These are phyloP conservation scores for Diaphora mendica DNA, from an alignment of 2,888 invertebrate species.

Conservation along the genomic window DNA sequence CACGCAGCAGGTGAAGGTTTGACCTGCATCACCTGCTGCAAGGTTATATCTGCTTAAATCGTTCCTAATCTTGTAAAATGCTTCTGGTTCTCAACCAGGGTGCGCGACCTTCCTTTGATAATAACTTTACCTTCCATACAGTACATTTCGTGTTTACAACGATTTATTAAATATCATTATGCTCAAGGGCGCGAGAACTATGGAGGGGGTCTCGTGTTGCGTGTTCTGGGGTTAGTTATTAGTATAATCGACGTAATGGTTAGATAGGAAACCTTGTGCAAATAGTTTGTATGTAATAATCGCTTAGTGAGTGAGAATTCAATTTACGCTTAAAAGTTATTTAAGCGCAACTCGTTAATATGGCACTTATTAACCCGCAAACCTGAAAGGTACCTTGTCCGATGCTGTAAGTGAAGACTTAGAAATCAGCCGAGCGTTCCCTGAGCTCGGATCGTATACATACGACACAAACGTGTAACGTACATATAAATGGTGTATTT, in stretches of 20 bases:
- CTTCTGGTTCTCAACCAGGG: neutral
- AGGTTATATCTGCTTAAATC: neutral
- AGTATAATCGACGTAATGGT: constrained; percentile 10
- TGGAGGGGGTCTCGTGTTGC: neutral
- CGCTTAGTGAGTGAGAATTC: neutral
- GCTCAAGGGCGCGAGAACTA: constrained; percentile 4
- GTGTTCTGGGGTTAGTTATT: constrained; percentile 10
- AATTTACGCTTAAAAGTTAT: neutral
- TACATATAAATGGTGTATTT: neutral
- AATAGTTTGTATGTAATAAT: constrained; percentile 2
- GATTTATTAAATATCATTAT: neutral
- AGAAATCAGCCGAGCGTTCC: constrained; percentile 4
- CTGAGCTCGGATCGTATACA: neutral
- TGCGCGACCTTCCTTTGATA: neutral
- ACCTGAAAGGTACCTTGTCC: neutral
- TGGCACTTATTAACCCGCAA: neutral
- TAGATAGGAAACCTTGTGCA: constrained; percentile 3
- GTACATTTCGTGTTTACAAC: neutral
- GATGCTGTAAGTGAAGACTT: neutral
- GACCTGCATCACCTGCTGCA: neutral
- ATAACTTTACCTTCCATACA: neutral
- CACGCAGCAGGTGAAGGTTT: neutral
- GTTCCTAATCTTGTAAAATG: neutral
- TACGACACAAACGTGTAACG: neutral
- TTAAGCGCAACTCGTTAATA: neutral